Evolutionary conservation across 2,797 vertebrate species (phyloP).

Genomic region (Macrochelys suwanniensis): DNA sequence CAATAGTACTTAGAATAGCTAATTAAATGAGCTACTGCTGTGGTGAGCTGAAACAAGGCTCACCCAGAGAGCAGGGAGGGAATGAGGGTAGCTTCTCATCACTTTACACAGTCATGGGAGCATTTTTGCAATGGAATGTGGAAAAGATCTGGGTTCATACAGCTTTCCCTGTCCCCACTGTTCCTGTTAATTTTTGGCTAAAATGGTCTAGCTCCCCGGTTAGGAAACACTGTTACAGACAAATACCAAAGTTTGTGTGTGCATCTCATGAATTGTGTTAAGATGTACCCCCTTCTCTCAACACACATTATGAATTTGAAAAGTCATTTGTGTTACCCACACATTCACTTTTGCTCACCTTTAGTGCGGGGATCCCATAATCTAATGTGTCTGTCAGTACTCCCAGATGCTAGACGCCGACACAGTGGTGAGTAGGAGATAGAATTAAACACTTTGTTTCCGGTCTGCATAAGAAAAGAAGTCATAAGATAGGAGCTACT

Average conservation of each 20-base stretch:
- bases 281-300: not conserved
- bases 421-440: slow-evolving; percentile 94
- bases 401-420: slow-evolving; percentile 93
- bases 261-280: not conserved
- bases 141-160: not conserved
- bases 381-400: slow-evolving; percentile 93
- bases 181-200: not conserved
- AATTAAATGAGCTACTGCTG: not conserved
- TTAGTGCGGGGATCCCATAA: slow-evolving; percentile 96
- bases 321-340: not conserved
- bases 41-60: not conserved
- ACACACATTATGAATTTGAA: not conserved
- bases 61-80: not conserved
- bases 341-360: slow-evolving; percentile 80
- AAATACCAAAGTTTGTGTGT: not conserved
- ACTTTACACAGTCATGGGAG: not conserved
- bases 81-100: not conserved
- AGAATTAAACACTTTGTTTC: slow-evolving; percentile 97
- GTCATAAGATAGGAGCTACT: not conserved
- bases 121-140: not conserved
- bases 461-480: slow-evolving; percentile 83
- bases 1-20: not conserved
- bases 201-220: not conserved
- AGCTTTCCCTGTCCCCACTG: not conserved
- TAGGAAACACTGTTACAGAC: not conserved